Evolutionary conservation across 2,888 invertebrate species (phyloP), one percentile per base, ranked within the genome.

Genomic region (Silvanus unidentatus): DNA sequence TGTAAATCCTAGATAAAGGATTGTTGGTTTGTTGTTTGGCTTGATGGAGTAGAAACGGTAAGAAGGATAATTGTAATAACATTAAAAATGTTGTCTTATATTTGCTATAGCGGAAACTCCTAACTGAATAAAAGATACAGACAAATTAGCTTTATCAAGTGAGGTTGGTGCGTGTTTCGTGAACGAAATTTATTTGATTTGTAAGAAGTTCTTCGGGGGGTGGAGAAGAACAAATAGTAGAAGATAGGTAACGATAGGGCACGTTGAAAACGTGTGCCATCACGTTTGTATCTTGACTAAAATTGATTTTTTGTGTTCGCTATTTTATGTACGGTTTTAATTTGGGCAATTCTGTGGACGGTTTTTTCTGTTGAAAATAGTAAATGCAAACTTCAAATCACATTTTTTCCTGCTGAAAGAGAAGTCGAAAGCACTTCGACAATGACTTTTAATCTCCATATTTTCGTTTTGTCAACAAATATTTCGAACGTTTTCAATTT

Each of bases 141-240:
- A 37, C 16, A 37, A 37, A 37, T 37, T 37, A 37, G 37, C 37
- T 37, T 37, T 13, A 37, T 37, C 37, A 37, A 37, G 37, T 37
- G 32, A 12, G 13, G n/a, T 32, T 32, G 11, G 47, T 47, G 48
- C 50, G 47, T 50, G 50, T 45, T 50, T 45, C 45, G 43, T 27
- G 35, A 37, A 40, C 45, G 43, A 48, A 48, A 47, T 49, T 49
- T 49, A 52, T 52, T 52, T 49, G 49, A 51, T 49, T 49, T 48
- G 52, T 45, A 45, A 44, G 45, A 48, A 49, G 29, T 16, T 37
- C 10, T 5, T 37, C 35, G 6, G 6, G 11, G 35, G n/a, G 13
- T 16, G 16, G 47, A 45, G 44, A 47, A 39, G 41, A 39, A 47
- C 44, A 47, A 47, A 50, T 44, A 49, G 12, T 41, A 47, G 44